Evolutionary conservation across 2,888 invertebrate genomes (phyloP), one percentile per base, ranked within the genome.

Genomic region (Hipparchia semele): DNA sequence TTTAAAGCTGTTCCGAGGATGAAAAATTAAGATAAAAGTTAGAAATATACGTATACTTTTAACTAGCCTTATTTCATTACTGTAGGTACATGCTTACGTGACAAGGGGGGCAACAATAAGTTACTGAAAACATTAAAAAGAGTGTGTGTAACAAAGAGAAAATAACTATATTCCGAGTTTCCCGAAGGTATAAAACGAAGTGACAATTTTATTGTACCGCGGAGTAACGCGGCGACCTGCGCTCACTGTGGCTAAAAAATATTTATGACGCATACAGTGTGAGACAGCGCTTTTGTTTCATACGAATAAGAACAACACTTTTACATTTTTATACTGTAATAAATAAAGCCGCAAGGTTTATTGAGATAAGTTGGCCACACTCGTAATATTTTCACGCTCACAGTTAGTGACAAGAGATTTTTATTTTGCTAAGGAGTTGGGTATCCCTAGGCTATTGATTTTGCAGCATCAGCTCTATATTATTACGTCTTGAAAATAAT

Each of bases 241-340:
- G 51, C 33, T 49, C 64, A 64, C 64, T 10, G 23, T 64, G 46
- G 61, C 46, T 64, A 64, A 64, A 62, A 23, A 64, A 23, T 64
- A 64, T 64, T 64, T 64, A 51, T 23, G 51, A 51, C 51, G 23
- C 23, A 39, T 5, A 39, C 5, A 39, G 39, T 39, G 64, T 64
- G 49, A 51, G 62, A 61, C 45, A 51, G 13, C 23, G 51, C 64
- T 51, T 64, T 64, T 51, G 51, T 64, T 64, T 51, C 64, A 51
- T 2, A 12, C 6, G 51, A 45, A n/a, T 1, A n/a, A 3, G 45
- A 46, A 46, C 59, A 39, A 1, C 39, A 39, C 59, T 62, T 8
- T 62, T 46, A 62, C 62, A 46, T 62, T 13, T 62, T 46, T 49
- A 49, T 46, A 62, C 13, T 62, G 7, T 49, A 13, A 62, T 46